These are phyloP conservation scores for Marmota flaviventris DNA, from an alignment of 2,113 vertebrate genomes.

Conservation along the genomic window DNA sequence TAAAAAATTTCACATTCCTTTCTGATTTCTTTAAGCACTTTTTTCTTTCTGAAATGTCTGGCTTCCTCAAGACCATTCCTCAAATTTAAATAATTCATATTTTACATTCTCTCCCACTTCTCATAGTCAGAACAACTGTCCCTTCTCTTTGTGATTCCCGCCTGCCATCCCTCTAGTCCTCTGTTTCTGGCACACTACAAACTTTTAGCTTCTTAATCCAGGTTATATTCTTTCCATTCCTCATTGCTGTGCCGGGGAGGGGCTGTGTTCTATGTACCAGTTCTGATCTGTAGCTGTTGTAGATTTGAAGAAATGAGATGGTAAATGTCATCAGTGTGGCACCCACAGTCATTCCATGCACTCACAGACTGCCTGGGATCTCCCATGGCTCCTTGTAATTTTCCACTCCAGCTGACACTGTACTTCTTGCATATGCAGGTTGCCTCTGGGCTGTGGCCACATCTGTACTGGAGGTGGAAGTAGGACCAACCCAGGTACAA, in stretches of 20 bases:
- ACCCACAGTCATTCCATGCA: background rate
- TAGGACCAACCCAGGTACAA: background rate
- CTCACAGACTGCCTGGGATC: background rate
- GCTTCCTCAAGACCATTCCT: background rate
- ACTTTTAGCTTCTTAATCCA: background rate
- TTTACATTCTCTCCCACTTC: background rate
- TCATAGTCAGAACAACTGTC: background rate
- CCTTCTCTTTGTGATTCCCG: background rate
- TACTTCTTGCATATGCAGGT: background rate
- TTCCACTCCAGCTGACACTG: slow-evolving; percentile 25
- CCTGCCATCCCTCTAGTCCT: background rate
- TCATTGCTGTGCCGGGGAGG: background rate
- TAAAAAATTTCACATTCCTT: background rate
- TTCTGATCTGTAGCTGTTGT: background rate
- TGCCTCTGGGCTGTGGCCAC: background rate
- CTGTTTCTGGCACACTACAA: background rate
- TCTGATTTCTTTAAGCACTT: background rate
- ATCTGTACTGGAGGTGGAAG: background rate
- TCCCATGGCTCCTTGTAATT: background rate
- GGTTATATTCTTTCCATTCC: background rate
- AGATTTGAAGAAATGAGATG: background rate
- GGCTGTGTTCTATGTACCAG: background rate
- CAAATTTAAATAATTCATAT: background rate
- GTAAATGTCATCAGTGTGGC: slow-evolving; percentile 40
- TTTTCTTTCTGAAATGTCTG: background rate